Evolutionary conservation across 2,113 vertebrate genomes (phyloP), one percentile per base, ranked within the genome.

Genomic region (Xyliphius kryptos): DNA sequence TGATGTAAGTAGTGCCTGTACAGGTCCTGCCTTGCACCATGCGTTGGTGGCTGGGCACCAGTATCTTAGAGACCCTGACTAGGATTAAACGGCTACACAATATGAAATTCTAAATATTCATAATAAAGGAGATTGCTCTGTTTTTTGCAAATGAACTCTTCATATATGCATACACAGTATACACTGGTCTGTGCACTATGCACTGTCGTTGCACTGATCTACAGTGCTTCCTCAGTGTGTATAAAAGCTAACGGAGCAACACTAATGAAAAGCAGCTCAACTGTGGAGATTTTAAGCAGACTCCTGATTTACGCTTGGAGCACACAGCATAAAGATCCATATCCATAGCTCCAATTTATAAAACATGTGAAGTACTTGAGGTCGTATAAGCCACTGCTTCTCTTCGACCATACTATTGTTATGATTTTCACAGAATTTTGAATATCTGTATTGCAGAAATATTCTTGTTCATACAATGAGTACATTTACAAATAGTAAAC

Each of bases 191-290:
- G 56, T 63, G 43, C 54, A 49, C 11, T 11, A 38, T 43, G 20
- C 22, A 21, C 32, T 67, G 57, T 26, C 38, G 36, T 51, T 71
- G 44, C 37, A 59, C 63, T 67, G 63, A 71, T 67, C 63, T 67
- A 62, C 50, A 44, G 64, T 26, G 26, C 22, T 48, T 46, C 19
- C 14, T 40, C 7, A 19, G 49, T 26, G 36, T 69, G 20, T 71
- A 56, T 67, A 71, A 71, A 71, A 71, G 64, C 58, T 15, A 63
- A 63, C 47, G 63, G 64, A 63, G 70, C 70, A 72, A 65, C 53
- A 63, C 70, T 63, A 60, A 72, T 72, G 70, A 67, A 72, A 67
- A 67, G 65, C 54, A 72, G 48, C 61, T 63, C 58, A 53, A 48
- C 47, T 12, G 19, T 51, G 47, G 41, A 62, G 64, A 60, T 58